Evolutionary conservation across 2,113 vertebrate genomes (phyloP).

Genomic region (Phylloscopus trochiloides): DNA sequence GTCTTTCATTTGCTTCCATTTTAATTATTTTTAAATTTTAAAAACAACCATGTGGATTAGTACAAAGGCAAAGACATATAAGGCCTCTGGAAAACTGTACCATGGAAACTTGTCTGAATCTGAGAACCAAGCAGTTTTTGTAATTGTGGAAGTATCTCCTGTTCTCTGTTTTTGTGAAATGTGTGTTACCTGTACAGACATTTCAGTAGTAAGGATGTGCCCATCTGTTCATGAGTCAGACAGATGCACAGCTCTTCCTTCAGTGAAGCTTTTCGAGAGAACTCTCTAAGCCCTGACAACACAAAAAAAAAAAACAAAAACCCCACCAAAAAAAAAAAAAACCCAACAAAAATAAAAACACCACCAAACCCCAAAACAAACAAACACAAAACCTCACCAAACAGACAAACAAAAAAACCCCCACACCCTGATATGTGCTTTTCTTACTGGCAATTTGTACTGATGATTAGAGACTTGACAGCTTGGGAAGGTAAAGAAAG

Average conservation of each 20-base stretch:
- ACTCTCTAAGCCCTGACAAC: not conserved
- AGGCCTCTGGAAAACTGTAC: not conserved
- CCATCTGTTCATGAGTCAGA: not conserved
- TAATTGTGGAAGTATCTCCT: not conserved
- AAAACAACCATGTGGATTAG: accelerated
- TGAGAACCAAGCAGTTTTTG: accelerated
- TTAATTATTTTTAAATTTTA: not conserved
- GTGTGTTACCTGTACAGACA: accelerated
- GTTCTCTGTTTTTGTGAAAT: not conserved
- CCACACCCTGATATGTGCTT: not conserved
- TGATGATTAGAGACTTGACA: not conserved
- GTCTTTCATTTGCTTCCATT: not conserved
- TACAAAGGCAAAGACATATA: not conserved
- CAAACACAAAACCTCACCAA: too few relatives aligned
- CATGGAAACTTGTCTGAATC: not conserved
- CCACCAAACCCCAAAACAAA: too few relatives aligned
- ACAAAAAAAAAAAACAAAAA: not conserved
- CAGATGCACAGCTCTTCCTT: not conserved
- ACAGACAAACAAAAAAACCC: not conserved
- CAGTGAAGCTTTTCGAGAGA: not conserved
- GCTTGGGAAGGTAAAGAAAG: not conserved
- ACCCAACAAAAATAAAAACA: too few relatives aligned
- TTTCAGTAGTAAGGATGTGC: not conserved
- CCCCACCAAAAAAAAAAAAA: too few relatives aligned
- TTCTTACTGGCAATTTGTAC: not conserved